Evolutionary conservation across 2,113 vertebrate species (phyloP).

Genomic region (Cyprinodon brontotheroides): DNA sequence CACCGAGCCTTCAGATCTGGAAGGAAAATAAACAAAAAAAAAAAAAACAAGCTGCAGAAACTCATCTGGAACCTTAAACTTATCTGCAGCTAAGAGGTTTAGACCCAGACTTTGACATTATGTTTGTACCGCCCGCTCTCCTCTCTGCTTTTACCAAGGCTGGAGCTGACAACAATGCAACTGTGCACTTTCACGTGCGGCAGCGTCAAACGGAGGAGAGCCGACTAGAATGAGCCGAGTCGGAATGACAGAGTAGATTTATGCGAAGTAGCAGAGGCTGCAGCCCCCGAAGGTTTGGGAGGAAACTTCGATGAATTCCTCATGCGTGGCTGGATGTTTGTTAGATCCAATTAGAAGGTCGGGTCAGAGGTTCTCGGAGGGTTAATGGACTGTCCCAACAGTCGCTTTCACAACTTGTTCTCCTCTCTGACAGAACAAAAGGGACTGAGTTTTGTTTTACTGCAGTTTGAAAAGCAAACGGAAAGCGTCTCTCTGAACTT

Average conservation of each 20-base stretch:
- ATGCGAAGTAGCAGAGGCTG: conserved; percentile 13
- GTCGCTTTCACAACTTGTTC: conserved; percentile 12
- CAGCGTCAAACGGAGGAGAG: conserved; percentile 45
- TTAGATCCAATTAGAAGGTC: conserved; percentile 48
- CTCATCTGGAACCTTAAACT: too few species aligned
- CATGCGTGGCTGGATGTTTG: conserved; percentile 43
- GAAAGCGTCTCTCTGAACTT: neutral
- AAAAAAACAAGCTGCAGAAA: too few species aligned
- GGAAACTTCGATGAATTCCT: conserved; percentile 22
- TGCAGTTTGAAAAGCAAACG: neutral
- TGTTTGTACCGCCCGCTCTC: conserved; percentile 52
- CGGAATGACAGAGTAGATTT: conserved; percentile 32
- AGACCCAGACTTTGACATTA: conserved; percentile 38
- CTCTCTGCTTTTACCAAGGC: conserved; percentile 67
- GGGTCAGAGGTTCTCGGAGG: conserved; percentile 16
- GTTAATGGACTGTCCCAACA: conserved; percentile 28
- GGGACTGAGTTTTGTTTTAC: neutral
- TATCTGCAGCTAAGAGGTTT: too few species aligned
- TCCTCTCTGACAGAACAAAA: conserved; percentile 1
- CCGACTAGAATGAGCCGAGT: conserved; percentile 45
- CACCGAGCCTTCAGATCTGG: too few species aligned
- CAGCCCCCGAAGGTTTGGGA: conserved; percentile 18
- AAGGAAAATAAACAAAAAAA: too few species aligned
- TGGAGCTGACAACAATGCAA: conserved; percentile 65
- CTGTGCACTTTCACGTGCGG: conserved; percentile 24